Percentiles rank a stretch among this genome's conserved stretches.
phyloP scores from a whole-genome alignment of 2,113 vertebrate species.

The Polypterus bichir region DNA sequence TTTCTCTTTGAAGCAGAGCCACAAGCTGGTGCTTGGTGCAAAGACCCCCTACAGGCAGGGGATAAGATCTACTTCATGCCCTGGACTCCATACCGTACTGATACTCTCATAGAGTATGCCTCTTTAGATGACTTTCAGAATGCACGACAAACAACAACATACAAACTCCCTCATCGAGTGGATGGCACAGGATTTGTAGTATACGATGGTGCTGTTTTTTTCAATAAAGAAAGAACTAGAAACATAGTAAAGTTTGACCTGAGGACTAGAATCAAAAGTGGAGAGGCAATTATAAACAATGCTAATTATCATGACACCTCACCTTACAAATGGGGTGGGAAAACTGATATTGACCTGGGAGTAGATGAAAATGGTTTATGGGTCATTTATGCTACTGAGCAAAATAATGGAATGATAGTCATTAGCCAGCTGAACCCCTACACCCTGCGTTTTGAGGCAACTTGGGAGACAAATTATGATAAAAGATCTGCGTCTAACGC shows the following conservation, averaged over 20 bases:
- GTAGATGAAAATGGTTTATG: slow-evolving; percentile 95
- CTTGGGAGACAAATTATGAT: slow-evolving; percentile 89
- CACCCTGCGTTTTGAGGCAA: slow-evolving; percentile 91
- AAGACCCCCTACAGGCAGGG: slow-evolving; percentile 93
- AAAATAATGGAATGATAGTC: slow-evolving; percentile 97
- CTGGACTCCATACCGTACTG: slow-evolving; percentile 95
- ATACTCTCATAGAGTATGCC: slow-evolving; percentile 91
- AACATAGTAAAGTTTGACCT: slow-evolving; percentile 98
- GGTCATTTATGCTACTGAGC: slow-evolving; percentile 97
- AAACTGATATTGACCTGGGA: slow-evolving; percentile 93
- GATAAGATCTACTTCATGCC: slow-evolving; percentile 99
- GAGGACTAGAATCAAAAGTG: slow-evolving; percentile 96
- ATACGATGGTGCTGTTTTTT: slow-evolving; percentile 95
- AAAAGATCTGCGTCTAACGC: slow-evolving; percentile 94
- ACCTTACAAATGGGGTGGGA: slow-evolving; percentile 94
- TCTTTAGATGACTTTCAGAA: slow-evolving; percentile 91
- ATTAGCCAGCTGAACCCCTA: slow-evolving; percentile 96
- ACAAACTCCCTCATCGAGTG: slow-evolving; percentile 92
- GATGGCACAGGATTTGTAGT: slow-evolving; percentile 97
- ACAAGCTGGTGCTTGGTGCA: slow-evolving; percentile 98
- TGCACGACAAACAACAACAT: slow-evolving; percentile 82
- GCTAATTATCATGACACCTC: slow-evolving; percentile 98
- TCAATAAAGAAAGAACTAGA: slow-evolving; percentile 95
- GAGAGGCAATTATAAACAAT: slow-evolving; percentile 96
- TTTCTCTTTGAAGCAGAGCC: slow-evolving; percentile 96